Percentiles rank a stretch among this genome's conserved stretches.
Evolutionary conservation across 2,797 vertebrate species (phyloP).

Genomic region (Calcarius lapponicus): DNA sequence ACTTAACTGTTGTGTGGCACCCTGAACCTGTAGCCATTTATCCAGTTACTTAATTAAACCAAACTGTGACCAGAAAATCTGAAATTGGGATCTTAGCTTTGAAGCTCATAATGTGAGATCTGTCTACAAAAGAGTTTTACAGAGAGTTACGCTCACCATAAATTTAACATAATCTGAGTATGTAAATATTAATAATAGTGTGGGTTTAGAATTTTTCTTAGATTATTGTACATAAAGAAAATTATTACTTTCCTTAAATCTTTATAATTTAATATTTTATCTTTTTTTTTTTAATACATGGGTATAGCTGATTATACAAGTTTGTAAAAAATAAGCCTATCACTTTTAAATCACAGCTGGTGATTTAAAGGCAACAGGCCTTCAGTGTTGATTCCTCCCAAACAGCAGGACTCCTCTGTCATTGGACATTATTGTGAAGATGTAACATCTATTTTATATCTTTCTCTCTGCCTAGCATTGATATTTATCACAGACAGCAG

Average conservation of each 20-base stretch:
- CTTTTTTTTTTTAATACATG: neutral
- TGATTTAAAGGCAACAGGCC: neutral
- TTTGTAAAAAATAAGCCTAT: neutral
- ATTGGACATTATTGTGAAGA: neutral
- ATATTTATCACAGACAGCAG: neutral
- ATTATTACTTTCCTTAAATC: neutral
- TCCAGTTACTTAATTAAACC: neutral
- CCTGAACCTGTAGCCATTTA: neutral
- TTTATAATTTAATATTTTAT: neutral
- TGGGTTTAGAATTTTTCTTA: neutral
- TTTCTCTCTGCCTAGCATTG: neutral
- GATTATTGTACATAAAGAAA: neutral
- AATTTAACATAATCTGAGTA: neutral
- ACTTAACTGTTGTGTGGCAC: neutral
- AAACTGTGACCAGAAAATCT: neutral
- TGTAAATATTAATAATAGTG: neutral
- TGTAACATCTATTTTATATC: neutral
- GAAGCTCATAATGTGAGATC: neutral
- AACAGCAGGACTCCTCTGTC: neutral
- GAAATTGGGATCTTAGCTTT: neutral
- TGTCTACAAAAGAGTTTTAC: neutral
- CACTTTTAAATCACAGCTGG: neutral
- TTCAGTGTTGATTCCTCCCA: neutral
- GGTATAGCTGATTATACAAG: neutral
- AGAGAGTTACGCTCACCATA: neutral